These are phyloP conservation scores for Sylvilagus floridanus DNA, from an alignment of 2,797 vertebrate species.

Conservation along the genomic window DNA sequence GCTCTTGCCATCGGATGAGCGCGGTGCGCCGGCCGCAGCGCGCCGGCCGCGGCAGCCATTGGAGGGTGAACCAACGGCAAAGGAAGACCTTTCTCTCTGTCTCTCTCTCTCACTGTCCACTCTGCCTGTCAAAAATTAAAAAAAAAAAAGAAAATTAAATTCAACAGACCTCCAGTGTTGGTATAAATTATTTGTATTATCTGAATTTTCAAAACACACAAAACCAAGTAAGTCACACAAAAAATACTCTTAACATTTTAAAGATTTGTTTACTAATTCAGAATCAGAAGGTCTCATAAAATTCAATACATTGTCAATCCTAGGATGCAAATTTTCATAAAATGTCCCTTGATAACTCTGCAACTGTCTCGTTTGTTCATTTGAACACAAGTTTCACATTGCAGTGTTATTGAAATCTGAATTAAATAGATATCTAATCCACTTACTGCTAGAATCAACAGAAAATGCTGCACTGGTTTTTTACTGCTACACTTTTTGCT, in stretches of 20 bases:
- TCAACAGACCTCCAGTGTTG: background rate
- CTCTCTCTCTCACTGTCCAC: too few relatives aligned
- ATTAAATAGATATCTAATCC: slow-evolving; percentile 62
- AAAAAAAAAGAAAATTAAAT: background rate
- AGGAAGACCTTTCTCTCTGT: too few relatives aligned
- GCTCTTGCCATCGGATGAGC: too few relatives aligned
- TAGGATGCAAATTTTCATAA: slow-evolving; percentile 41
- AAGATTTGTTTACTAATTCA: slow-evolving; percentile 42
- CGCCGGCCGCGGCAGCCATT: too few relatives aligned
- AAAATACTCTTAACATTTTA: slow-evolving; percentile 11
- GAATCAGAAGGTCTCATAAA: slow-evolving; percentile 22
- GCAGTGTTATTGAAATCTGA: slow-evolving; percentile 62
- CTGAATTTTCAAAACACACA: background rate
- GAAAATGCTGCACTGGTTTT: slow-evolving; percentile 63
- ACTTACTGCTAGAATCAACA: slow-evolving; percentile 74
- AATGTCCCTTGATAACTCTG: background rate
- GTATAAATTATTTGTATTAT: background rate
- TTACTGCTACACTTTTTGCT: slow-evolving; percentile 51
- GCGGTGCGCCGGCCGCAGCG: too few relatives aligned
- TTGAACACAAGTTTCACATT: slow-evolving; percentile 61
- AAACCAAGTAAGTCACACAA: slow-evolving; percentile 26
- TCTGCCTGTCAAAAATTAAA: too few relatives aligned
- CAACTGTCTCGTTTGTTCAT: slow-evolving; percentile 20
- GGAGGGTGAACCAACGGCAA: too few relatives aligned
- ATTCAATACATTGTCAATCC: slow-evolving; percentile 25